Evolutionary conservation across 2,113 vertebrate genomes (phyloP).

Genomic region (Varanus komodoensis): DNA sequence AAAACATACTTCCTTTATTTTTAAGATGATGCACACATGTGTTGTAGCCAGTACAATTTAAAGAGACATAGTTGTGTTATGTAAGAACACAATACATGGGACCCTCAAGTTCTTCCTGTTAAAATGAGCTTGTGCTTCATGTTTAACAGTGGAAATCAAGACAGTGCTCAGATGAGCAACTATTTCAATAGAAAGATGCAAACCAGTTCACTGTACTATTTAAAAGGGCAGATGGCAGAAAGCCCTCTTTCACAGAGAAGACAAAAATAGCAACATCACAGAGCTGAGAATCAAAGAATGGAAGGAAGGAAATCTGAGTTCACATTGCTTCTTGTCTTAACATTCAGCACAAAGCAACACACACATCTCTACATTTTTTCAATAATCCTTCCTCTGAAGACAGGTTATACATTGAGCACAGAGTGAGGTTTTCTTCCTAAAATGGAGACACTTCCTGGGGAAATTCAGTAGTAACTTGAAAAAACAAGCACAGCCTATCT

Average conservation of each 20-base stretch:
- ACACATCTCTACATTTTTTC: background rate
- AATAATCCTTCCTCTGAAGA: conserved; percentile 15
- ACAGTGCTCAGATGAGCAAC: background rate
- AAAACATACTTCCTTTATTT: background rate
- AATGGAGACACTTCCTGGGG: conserved; percentile 21
- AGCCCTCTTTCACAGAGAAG: conserved; percentile 9
- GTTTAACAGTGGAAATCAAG: conserved; percentile 14
- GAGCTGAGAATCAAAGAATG: conserved; percentile 51
- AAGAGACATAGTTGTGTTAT: conserved; percentile 17
- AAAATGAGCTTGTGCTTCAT: conserved; percentile 31
- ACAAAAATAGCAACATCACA: conserved; percentile 53
- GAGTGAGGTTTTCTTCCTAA: background rate
- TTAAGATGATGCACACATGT: background rate
- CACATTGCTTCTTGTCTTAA: conserved; percentile 52
- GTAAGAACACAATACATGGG: conserved; percentile 45
- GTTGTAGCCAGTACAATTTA: too few relatives aligned
- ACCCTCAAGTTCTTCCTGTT: conserved; percentile 26
- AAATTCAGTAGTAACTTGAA: conserved; percentile 34
- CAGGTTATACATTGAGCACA: conserved; percentile 9
- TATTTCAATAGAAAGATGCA: conserved; percentile 41
- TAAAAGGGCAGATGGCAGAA: conserved; percentile 10
- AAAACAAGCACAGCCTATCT: background rate
- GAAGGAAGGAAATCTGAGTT: conserved; percentile 59
- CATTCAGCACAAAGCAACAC: background rate
- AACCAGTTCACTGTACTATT: conserved; percentile 13